Evolutionary conservation across 2,797 vertebrate genomes (phyloP), one percentile per base, ranked within the genome.

Genomic region (Sebastes aleutianus): DNA sequence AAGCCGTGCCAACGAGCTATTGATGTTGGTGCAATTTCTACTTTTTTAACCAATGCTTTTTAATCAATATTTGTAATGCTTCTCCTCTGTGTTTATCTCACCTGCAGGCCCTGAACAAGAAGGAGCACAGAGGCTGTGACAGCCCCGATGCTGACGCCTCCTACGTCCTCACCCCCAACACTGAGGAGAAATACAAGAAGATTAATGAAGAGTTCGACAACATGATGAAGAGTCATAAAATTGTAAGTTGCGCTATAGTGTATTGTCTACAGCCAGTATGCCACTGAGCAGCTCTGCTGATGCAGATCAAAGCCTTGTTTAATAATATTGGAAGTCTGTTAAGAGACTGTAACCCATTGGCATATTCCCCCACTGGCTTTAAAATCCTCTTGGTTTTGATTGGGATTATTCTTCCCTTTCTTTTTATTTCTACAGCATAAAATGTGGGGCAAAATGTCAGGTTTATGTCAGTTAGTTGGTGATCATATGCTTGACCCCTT

Each of bases 161-260:
- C 82, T 99, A 98, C 91, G 93, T 97, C 93, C 97, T 99, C 92
- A 97, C 97, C 81, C 97, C 98, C 86, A 97, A 96, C 89, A 98
- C 98, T 72, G 97, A 99, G 94, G 98, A 98, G 95, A 99, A 99
- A 91, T 99, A 99, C 96, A 99, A 99, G 96, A 99, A 99, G 97
- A 99, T 99, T 88, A 99, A 99, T 89, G 98, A 99, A 92, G 98
- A 99, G 90, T 99, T 99, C 93, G 98, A 99, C 97, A 97, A 97
- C 96, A 99, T 99, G 98, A 99, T 99, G 98, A 95, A 97, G 95
- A 97, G 96, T 94, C 98, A 99, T 96, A 98, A 99, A 96, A 96
- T 98, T 94, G 97, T 98, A 96, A 84, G 91, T 65, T 36, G 8
- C 6, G 2, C 36, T 64, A 14, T 58, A 7, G 34, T 24, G 47